Percentiles rank a stretch among this genome's conserved stretches.
Evolutionary conservation across 2,888 invertebrate genomes (phyloP).

Genomic region (Pocota personata): DNA sequence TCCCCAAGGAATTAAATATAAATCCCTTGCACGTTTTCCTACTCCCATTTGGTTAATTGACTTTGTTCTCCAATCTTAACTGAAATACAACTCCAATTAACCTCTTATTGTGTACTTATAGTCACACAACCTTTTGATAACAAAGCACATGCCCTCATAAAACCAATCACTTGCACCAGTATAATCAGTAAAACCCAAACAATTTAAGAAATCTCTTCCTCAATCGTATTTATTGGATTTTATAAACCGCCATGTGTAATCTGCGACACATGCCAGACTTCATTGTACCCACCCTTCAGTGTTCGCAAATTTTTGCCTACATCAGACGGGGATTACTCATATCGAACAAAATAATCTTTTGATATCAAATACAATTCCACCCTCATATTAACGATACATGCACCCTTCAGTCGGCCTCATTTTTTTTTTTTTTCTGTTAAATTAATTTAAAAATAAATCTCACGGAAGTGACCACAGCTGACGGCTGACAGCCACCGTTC

Average conservation of each 20-base stretch:
- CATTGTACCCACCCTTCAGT: not conserved
- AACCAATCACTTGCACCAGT: conserved; percentile 45
- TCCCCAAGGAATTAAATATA: not conserved
- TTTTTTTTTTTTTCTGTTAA: conserved; percentile 22
- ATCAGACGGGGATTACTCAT: conserved; percentile 58
- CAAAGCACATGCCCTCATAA: conserved; percentile 36
- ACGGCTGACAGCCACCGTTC: conserved; percentile 31
- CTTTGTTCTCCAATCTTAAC: not conserved
- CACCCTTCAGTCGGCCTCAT: conserved; percentile 35
- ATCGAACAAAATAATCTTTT: conserved; percentile 14
- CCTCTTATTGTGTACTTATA: conserved; percentile 11
- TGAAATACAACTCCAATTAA: conserved; percentile 49
- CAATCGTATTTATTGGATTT: conserved; percentile 56
- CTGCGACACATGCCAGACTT: conserved; percentile 63
- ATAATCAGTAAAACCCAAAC: conserved; percentile 2
- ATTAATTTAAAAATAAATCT: conserved; percentile 67
- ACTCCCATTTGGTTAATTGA: not conserved
- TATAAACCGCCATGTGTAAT: conserved; percentile 57
- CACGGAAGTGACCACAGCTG: conserved; percentile 73
- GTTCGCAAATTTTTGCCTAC: not conserved
- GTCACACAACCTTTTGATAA: not conserved
- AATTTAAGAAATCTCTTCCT: conserved; percentile 48
- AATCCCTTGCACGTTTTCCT: not conserved
- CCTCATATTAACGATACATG: conserved; percentile 27
- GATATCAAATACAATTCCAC: conserved; percentile 21